Conservation (phyloP, 2,113 vertebrate species). For the Pachypanchax playfairii region DNA sequence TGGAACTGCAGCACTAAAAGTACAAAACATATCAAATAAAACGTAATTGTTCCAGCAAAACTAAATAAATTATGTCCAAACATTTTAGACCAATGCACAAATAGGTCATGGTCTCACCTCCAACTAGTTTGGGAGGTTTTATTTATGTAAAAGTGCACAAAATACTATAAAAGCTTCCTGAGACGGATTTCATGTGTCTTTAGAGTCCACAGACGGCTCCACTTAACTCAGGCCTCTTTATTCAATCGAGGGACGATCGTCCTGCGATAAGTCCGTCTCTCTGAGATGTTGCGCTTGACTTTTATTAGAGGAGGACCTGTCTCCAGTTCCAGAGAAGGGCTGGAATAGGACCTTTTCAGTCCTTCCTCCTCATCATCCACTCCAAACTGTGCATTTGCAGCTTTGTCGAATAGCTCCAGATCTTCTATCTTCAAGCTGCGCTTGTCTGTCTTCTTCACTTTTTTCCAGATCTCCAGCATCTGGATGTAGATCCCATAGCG, state of each 20-base stretch:
- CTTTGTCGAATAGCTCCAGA: conserved; percentile 80
- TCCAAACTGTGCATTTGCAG: conserved; percentile 43
- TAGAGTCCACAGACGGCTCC: not conserved
- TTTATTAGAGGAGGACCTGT: conserved; percentile 62
- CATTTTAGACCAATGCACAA: conserved; percentile 24
- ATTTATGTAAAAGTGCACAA: conserved; percentile 55
- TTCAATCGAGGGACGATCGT: conserved; percentile 82
- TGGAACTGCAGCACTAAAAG: not conserved
- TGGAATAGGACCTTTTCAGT: conserved; percentile 88
- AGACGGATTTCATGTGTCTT: conserved; percentile 5
- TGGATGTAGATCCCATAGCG: conserved; percentile 86
- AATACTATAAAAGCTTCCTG: conserved; percentile 25
- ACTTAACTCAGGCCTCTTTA: conserved; percentile 74
- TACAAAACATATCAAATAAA: not conserved
- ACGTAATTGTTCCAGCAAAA: conserved; percentile 8
- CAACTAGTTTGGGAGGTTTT: conserved; percentile 52
- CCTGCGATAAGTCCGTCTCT: conserved; percentile 88
- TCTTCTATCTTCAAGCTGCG: conserved; percentile 21
- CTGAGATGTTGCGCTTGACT: conserved; percentile 89
- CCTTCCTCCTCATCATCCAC: conserved; percentile 43
- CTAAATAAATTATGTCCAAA: conserved; percentile 53
- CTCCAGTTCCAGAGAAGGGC: conserved; percentile 86
- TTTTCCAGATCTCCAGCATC: conserved; percentile 81
- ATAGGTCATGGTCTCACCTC: conserved; percentile 10
- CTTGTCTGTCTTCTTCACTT: conserved; percentile 1